These are phyloP conservation scores for Somateria mollissima DNA, from an alignment of 2,797 vertebrate genomes.

Conservation along the genomic window DNA sequence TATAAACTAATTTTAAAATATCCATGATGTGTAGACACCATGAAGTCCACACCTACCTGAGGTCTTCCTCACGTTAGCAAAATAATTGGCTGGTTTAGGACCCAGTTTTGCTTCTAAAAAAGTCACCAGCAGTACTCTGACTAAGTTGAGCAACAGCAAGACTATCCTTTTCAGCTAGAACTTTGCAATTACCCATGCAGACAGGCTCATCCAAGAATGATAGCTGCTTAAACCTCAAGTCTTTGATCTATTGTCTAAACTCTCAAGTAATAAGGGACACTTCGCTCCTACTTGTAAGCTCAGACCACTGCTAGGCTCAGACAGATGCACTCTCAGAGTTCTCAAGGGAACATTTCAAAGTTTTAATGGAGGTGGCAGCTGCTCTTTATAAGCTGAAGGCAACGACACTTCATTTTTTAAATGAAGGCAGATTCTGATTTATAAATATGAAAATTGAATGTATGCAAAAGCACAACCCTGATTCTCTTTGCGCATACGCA, in stretches of 20 bases:
- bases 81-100: not conserved
- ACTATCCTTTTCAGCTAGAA: not conserved
- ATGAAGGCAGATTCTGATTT: constrained; percentile 66
- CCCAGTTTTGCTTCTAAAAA: not conserved
- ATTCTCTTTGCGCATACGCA: constrained; percentile 35
- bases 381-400: constrained; percentile 60
- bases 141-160: not conserved
- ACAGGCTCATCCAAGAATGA: not conserved
- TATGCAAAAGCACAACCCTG: constrained; percentile 50
- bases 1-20: not conserved
- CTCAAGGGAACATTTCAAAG: constrained; percentile 59
- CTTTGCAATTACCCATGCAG: not conserved
- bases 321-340: constrained; percentile 41
- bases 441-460: constrained; percentile 68
- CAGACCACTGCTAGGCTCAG: constrained; percentile 37
- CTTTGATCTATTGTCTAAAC: constrained; percentile 48
- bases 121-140: not conserved
- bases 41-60: not conserved
- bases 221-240: not conserved
- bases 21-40: not conserved
- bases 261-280: constrained; percentile 14
- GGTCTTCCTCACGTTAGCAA: not conserved
- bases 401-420: constrained; percentile 56
- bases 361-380: constrained; percentile 63
- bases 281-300: constrained; percentile 43